These are phyloP conservation scores for Otocyon megalotis DNA, from an alignment of 2,113 vertebrate species.

Conservation along the genomic window DNA sequence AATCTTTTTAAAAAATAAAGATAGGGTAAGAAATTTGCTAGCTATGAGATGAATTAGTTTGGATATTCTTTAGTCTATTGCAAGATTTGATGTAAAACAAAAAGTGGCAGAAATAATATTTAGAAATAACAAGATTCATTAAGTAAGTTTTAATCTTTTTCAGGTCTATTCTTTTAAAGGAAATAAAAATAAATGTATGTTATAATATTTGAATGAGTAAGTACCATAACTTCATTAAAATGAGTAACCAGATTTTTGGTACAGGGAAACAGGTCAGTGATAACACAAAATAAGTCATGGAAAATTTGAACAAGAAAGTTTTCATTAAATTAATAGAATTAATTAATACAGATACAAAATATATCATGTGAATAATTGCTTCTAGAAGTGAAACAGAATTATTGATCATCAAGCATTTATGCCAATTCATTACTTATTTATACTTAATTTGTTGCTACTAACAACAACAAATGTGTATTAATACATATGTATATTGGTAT, in stretches of 20 bases:
- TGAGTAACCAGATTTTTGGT: not conserved
- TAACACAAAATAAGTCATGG: not conserved
- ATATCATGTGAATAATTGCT: not conserved
- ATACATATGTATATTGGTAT: not conserved
- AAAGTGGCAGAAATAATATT: not conserved
- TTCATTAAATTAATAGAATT: not conserved
- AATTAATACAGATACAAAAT: conserved; percentile 10
- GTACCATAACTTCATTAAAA: not conserved
- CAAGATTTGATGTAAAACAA: not conserved
- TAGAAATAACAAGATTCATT: not conserved
- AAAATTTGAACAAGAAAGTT: not conserved
- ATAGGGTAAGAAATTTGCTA: not conserved
- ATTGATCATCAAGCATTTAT: not conserved
- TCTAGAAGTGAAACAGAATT: not conserved
- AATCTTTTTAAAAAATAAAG: too few species aligned
- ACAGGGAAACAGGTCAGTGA: not conserved
- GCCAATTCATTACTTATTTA: not conserved
- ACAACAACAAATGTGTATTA: not conserved
- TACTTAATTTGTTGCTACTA: not conserved
- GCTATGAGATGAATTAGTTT: not conserved
- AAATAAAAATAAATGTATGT: not conserved
- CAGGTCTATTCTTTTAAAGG: not conserved
- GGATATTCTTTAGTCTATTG: not conserved
- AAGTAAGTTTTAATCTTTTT: not conserved
- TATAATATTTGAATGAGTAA: not conserved